Conservation (phyloP, 2,113 vertebrate genomes). For the Siniperca chuatsi region DNA sequence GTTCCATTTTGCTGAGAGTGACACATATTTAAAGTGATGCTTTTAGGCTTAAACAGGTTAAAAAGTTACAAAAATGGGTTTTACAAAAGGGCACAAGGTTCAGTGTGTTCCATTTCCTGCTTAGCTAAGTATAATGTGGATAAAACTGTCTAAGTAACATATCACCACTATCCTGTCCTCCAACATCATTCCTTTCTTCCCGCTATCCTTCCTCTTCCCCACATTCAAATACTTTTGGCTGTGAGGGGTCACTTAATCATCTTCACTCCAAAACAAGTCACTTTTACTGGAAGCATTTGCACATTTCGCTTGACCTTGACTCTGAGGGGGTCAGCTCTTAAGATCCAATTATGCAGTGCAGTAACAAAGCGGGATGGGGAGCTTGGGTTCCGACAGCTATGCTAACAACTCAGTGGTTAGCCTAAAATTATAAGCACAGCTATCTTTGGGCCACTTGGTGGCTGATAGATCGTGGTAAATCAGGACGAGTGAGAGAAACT, state of each 20-base stretch:
- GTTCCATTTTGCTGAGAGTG: background rate
- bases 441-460: slow-evolving; percentile 44
- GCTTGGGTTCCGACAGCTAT: slow-evolving; percentile 35
- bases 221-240: slow-evolving; percentile 12
- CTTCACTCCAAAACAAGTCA: background rate
- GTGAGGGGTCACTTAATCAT: slow-evolving; percentile 14
- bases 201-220: background rate
- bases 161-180: background rate
- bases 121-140: background rate
- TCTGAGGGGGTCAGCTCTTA: slow-evolving; percentile 3
- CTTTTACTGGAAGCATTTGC: slow-evolving; percentile 14
- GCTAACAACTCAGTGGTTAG: slow-evolving; percentile 57
- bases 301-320: slow-evolving; percentile 22
- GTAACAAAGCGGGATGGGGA: slow-evolving; percentile 24
- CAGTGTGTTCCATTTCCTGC: background rate
- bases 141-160: background rate
- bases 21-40: background rate
- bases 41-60: background rate
- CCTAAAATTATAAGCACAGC: slow-evolving; percentile 25
- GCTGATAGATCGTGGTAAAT: slow-evolving; percentile 51
- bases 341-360: slow-evolving; percentile 18
- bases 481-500: slow-evolving; percentile 32
- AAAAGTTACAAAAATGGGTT: background rate
- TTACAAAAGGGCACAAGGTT: background rate
- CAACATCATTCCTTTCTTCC: slow-evolving; percentile 21